Base-by-base conservation (phyloP, 1,140 invertebrate species). In the Bombus confusus region DNA sequence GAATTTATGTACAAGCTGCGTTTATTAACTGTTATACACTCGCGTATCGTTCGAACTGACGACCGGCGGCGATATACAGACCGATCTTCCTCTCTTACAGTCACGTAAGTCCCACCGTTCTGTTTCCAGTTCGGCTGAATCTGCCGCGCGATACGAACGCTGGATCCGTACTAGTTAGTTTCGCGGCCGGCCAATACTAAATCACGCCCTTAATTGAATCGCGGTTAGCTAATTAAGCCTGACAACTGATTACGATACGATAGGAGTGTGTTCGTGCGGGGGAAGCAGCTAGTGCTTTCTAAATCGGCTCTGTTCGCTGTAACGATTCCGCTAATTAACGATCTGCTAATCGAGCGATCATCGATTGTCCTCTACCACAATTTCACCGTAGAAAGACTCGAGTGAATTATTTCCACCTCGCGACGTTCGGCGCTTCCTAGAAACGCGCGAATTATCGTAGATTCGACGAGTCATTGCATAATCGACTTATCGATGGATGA, bases 61-160 rank as follows among this genome's bases (percentile, higher is more conserved):
- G n/a, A 28, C 31, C n/a, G 13, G 13, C 75, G 57, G 68, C 75
- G 74, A 88, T 87, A 91, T 82, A 81, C 43, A 75, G 73, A 87
- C 59, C 80, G 74, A 82, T 88, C 84, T 77, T 68, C 81, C n/a
- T 71, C 31, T 90, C 34, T 88, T 86, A 84, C 69, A 83, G 82
- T 89, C 89, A 83, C 82, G 90, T 71, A 85, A 74, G 41, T 74
- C 47, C 66, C 81, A 37, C 69, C 52, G 75, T 80, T 75, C 62
- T 37, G 76, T 85, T 52, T 64, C 80, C 88, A 87, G 80, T 90
- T 8, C 37, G 47, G 47, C 34, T 52, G 57, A 28, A 74, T 80
- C 69, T 28, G 37, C 66, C 76, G 52, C 82, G 75, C 47, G 76
- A 62, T 28, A 18, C 71, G 47, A 13, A 31, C 28, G 8, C 2